These are phyloP conservation scores for Ecdyonurus torrentis DNA, from an alignment of 2,888 invertebrate species.

Conservation along the genomic window DNA sequence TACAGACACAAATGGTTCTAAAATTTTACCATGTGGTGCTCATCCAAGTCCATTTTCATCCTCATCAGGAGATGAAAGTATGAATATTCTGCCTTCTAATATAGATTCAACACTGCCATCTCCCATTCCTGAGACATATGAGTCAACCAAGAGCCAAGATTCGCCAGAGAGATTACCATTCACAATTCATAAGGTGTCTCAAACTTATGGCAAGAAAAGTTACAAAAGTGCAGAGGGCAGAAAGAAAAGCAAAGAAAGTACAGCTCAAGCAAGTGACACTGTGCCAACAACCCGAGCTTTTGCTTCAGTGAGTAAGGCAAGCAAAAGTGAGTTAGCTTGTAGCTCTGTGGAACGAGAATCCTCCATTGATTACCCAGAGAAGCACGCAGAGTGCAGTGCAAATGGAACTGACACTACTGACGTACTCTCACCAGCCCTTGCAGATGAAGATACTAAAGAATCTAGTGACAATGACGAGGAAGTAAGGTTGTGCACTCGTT, in stretches of 20 bases:
- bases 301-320: not conserved
- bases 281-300: not conserved
- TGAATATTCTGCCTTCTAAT: not conserved
- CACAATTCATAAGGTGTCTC: not conserved
- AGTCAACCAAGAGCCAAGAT: not conserved
- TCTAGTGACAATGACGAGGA: conserved; percentile 6
- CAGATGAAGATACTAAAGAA: conserved; percentile 5
- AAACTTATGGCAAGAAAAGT: not conserved
- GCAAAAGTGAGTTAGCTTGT: not conserved
- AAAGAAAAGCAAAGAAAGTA: not conserved
- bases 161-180: not conserved
- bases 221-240: not conserved
- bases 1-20: not conserved
- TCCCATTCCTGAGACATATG: not conserved
- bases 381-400: not conserved
- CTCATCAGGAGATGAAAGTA: not conserved
- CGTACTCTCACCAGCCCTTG: not conserved
- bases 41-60: not conserved
- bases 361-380: not conserved
- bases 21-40: not conserved
- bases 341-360: not conserved
- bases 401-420: not conserved
- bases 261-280: not conserved
- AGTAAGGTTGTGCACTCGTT: conserved; percentile 4
- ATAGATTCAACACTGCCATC: not conserved